Evolutionary conservation across 2,888 invertebrate genomes (phyloP).

Genomic region (Lasioglossum zephyrum): DNA sequence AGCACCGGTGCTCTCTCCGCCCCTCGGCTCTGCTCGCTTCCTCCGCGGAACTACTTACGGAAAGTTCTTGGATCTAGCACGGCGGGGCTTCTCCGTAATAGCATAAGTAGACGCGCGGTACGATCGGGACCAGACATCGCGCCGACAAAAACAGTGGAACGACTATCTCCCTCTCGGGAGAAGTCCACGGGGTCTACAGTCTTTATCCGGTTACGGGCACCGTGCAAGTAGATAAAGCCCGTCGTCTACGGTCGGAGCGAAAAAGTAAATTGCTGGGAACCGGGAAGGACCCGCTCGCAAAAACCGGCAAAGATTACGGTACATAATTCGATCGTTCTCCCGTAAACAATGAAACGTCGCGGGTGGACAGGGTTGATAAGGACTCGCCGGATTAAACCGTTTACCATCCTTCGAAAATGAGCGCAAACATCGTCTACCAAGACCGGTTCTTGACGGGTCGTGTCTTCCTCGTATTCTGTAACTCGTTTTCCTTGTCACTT

Average conservation of each 20-base stretch:
- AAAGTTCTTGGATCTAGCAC: background rate
- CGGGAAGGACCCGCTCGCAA: background rate
- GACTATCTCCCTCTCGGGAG: background rate
- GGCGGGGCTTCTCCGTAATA: background rate
- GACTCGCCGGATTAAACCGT: background rate
- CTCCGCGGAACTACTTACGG: conserved; percentile 1
- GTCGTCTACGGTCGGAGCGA: background rate
- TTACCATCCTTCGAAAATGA: background rate
- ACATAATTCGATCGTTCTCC: conserved; percentile 18
- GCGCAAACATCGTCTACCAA: background rate
- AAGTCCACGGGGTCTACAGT: background rate
- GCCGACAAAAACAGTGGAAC: background rate
- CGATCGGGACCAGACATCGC: conserved; percentile 14
- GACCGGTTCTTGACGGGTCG: background rate
- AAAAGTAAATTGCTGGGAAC: conserved; percentile 17
- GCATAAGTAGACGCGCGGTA: conserved; percentile 26
- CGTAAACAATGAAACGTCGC: conserved; percentile 2
- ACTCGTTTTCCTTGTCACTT: no score
- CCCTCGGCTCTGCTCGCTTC: background rate
- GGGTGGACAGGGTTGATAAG: conserved; percentile 18
- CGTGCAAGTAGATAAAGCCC: conserved; percentile 22
- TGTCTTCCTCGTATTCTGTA: no score
- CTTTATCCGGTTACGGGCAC: background rate
- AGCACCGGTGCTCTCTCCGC: background rate
- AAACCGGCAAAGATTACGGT: conserved; percentile 22